Percentiles rank a stretch among this genome's conserved stretches.
These are phyloP conservation scores for Ectemnius lituratus DNA, from an alignment of 2,888 invertebrate species.

Conservation along the genomic window DNA sequence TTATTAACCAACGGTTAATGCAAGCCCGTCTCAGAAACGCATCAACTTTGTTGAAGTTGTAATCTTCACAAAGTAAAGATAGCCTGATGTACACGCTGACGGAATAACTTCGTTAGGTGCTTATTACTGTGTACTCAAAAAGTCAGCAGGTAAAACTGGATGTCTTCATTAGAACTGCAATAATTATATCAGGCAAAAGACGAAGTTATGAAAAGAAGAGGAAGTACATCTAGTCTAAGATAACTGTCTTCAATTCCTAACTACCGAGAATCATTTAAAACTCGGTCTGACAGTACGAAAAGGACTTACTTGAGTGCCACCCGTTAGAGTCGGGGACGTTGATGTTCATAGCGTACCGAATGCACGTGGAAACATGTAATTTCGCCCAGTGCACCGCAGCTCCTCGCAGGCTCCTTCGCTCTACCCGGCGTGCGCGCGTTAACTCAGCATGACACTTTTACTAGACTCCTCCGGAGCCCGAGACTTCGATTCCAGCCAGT, in stretches of 20 bases:
- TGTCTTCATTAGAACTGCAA: too few relatives aligned
- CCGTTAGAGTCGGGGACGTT: slow-evolving; percentile 55
- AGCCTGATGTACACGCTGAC: too few relatives aligned
- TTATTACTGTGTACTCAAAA: background rate
- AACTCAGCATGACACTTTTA: slow-evolving; percentile 43
- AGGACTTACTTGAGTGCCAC: slow-evolving; percentile 59
- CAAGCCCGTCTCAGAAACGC: background rate
- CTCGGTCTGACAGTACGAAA: background rate
- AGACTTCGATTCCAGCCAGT: too few relatives aligned
- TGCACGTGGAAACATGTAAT: slow-evolving; percentile 49
- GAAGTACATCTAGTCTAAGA: too few relatives aligned
- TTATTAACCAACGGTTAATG: slow-evolving; percentile 3
- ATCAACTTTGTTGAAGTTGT: background rate
- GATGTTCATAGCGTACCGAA: slow-evolving; percentile 62
- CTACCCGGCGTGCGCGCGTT: slow-evolving; percentile 37
- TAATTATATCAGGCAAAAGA: too few relatives aligned
- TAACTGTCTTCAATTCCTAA: too few relatives aligned
- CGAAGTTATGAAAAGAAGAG: too few relatives aligned
- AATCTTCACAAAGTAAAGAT: background rate
- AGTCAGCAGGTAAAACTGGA: too few relatives aligned
- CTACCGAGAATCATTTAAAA: too few relatives aligned
- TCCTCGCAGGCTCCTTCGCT: slow-evolving; percentile 27
- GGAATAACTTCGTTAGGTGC: background rate
- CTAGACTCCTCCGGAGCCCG: background rate
- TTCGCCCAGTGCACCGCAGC: slow-evolving; percentile 42